Evolutionary conservation across 2,888 invertebrate species (phyloP).

Genomic region (Lithophane ornitopus): DNA sequence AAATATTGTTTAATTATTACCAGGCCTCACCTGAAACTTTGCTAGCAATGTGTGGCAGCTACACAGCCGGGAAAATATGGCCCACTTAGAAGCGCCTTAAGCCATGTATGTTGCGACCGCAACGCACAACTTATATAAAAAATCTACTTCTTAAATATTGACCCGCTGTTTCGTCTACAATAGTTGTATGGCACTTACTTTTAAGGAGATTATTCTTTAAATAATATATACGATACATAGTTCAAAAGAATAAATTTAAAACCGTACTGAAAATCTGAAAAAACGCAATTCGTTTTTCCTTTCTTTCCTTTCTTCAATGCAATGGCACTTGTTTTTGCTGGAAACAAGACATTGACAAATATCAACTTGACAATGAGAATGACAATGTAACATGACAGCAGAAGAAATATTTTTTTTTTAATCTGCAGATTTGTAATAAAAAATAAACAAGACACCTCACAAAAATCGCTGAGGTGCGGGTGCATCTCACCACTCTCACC

Average conservation of each 20-base stretch:
- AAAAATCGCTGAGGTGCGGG: too few species aligned
- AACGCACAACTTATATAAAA: not conserved
- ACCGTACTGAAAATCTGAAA: slow-evolving; percentile 1
- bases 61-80: not conserved
- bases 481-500: too few species aligned
- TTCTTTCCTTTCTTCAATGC: too few species aligned
- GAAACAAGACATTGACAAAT: too few species aligned
- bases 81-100: not conserved
- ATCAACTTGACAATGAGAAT: too few species aligned
- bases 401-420: too few species aligned
- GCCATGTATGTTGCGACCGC: not conserved
- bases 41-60: not conserved
- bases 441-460: too few species aligned
- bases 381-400: too few species aligned
- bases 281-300: not conserved
- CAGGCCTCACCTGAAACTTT: not conserved
- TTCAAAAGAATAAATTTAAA: slow-evolving; percentile 9
- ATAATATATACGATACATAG: slow-evolving; percentile 43
- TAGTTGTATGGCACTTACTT: slow-evolving; percentile 20
- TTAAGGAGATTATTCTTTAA: slow-evolving; percentile 35
- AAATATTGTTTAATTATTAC: not conserved
- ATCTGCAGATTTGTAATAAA: too few species aligned
- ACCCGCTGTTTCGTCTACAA: not conserved
- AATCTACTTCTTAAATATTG: not conserved
- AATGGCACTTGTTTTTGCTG: slow-evolving; percentile 1